A percentile compares a stretch with the other conserved stretches of the same genome.
phyloP scores from a whole-genome alignment of 2,888 invertebrate species.

The Vesta saturnalis region DNA sequence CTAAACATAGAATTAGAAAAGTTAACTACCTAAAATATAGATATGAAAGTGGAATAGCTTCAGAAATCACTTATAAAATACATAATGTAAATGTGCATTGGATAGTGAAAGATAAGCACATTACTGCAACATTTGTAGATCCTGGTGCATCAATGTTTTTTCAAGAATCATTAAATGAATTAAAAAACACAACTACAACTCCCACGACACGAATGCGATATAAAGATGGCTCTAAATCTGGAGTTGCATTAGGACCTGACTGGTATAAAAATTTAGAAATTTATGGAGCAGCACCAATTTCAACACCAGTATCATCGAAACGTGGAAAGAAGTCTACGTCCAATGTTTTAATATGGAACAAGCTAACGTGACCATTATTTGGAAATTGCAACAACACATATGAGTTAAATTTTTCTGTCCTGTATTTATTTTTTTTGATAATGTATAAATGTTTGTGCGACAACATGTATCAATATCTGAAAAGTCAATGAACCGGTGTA shows the following conservation, averaged over 20 bases:
- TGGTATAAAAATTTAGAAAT: conserved; percentile 84
- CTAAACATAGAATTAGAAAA: no score
- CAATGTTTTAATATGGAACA: no score
- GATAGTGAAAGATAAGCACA: conserved; percentile 93
- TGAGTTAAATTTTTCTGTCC: no score
- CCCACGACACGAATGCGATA: conserved; percentile 72
- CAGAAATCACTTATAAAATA: conserved; percentile 92
- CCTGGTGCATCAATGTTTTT: conserved; percentile 96
- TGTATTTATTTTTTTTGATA: no score
- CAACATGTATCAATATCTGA: no score
- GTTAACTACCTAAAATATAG: no score
- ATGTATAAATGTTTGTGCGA: no score
- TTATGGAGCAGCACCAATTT: conserved; percentile 59
- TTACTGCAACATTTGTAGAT: conserved; percentile 95
- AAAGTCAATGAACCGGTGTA: no score
- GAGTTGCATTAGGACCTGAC: conserved; percentile 96
- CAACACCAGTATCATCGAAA: no score
- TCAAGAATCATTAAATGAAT: conserved; percentile 63
- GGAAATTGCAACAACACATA: no score
- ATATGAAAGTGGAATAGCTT: conserved; percentile 99
- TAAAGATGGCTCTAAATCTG: conserved; percentile 69
- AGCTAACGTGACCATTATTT: no score
- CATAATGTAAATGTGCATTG: conserved; percentile 87
- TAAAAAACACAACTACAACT: conserved; percentile 32
- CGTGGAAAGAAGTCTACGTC: no score